Conservation (phyloP, 2,888 invertebrate genomes). For the Zhuqinia jingwanae region DNA sequence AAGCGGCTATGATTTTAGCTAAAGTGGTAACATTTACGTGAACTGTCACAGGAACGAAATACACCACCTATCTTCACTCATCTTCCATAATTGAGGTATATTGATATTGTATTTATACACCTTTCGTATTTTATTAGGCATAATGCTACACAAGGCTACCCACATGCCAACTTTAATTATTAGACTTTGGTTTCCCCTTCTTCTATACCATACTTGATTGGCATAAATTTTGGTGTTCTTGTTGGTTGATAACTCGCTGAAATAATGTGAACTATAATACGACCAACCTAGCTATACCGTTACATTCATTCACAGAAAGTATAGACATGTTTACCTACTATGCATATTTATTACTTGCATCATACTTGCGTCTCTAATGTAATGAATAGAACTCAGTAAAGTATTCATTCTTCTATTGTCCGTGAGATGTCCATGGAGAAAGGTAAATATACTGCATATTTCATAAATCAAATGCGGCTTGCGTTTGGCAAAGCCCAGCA, state of each 20-base stretch:
- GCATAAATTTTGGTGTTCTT: not conserved
- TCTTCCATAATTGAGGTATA: not conserved
- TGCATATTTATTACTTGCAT: too few species aligned
- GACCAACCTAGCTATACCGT: too few species aligned
- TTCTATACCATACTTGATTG: not conserved
- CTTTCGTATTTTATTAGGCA: not conserved
- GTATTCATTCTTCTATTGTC: not conserved
- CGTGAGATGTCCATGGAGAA: not conserved
- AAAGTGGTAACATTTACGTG: too few species aligned
- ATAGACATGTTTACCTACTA: too few species aligned
- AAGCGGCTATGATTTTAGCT: too few species aligned
- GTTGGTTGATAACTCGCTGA: too few species aligned
- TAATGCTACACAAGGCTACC: not conserved
- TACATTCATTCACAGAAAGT: too few species aligned
- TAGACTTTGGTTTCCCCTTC: slow-evolving; percentile 12
- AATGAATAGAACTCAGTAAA: not conserved
- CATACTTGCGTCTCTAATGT: too few species aligned
- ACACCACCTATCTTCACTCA: not conserved
- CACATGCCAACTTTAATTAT: slow-evolving; percentile 22
- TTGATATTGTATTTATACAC: not conserved
- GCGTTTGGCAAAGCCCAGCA: not conserved
- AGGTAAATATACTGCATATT: slow-evolving; percentile 34
- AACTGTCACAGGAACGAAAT: not conserved
- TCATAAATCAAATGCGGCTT: slow-evolving; percentile 1
- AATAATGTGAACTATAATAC: too few species aligned